A percentile compares a stretch with the other conserved stretches of the same genome.
phyloP scores from a whole-genome alignment of 2,888 invertebrate genomes.

The Brachyptera putata region DNA sequence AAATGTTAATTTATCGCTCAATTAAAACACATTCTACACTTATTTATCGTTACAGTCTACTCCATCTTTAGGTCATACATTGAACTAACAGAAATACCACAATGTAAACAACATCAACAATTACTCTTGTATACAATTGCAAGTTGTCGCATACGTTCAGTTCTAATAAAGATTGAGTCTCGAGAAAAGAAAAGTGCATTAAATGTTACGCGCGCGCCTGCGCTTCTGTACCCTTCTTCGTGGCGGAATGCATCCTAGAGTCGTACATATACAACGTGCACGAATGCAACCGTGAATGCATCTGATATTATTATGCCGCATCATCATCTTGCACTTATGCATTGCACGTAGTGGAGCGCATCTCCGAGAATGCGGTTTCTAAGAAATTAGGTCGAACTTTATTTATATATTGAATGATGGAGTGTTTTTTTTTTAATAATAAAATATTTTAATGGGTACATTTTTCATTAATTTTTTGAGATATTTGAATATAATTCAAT shows the following conservation, averaged over 20 bases:
- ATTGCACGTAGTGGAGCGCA: background rate
- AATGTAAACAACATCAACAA: no score
- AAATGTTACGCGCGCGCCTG: background rate
- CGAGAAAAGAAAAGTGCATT: conserved; percentile 11
- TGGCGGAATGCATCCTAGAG: background rate
- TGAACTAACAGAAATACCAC: no score
- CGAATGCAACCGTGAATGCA: background rate
- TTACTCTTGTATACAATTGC: background rate
- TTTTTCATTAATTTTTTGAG: no score
- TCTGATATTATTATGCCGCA: background rate
- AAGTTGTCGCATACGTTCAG: background rate
- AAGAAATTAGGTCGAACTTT: conserved; percentile 9
- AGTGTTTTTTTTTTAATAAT: no score
- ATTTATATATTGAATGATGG: no score
- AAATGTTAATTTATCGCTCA: no score
- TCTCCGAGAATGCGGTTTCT: conserved; percentile 8
- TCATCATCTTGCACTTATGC: background rate
- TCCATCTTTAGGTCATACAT: no score
- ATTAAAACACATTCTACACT: no score
- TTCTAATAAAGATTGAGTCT: background rate
- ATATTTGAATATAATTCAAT: no score
- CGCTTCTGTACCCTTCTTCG: no score
- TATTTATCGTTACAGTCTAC: no score
- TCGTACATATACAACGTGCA: background rate
- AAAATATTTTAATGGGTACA: no score